These are phyloP conservation scores for Auanema sp. DNA, from an alignment of 2,888 invertebrate genomes.

Conservation along the genomic window DNA sequence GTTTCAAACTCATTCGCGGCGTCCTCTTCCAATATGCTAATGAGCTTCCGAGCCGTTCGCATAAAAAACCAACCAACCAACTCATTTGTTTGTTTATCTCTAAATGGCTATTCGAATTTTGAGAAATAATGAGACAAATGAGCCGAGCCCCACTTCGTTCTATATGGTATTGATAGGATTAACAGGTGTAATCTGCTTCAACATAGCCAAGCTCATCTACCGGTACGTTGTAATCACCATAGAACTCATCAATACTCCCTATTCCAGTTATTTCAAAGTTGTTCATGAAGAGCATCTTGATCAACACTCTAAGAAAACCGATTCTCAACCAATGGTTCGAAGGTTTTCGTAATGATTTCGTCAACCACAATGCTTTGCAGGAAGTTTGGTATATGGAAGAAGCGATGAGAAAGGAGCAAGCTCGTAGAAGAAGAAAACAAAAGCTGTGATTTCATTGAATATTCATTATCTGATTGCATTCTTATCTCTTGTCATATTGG, in stretches of 20 bases:
- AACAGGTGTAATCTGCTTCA: background rate
- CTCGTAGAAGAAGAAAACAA: constrained; percentile 5
- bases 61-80: background rate
- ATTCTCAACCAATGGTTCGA: no score
- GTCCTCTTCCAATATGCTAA: no score
- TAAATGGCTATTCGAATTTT: constrained; percentile 7
- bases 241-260: background rate
- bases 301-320: no score
- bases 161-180: constrained; percentile 4
- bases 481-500: no score
- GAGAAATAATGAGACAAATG: constrained; percentile 2
- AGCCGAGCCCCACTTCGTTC: constrained; percentile 2
- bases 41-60: background rate
- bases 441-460: background rate
- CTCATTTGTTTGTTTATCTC: background rate
- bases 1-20: no score
- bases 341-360: no score
- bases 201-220: constrained; percentile 1
- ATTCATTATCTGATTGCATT: no score
- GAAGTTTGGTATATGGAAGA: constrained; percentile 11
- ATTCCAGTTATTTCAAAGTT: no score
- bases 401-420: background rate
- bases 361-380: background rate
- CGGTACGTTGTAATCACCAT: no score
- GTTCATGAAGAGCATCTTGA: no score